Percentiles rank a stretch among this genome's conserved stretches.
Conservation (phyloP, 2,888 invertebrate genomes). For the Ceratothoa steindachneri region DNA sequence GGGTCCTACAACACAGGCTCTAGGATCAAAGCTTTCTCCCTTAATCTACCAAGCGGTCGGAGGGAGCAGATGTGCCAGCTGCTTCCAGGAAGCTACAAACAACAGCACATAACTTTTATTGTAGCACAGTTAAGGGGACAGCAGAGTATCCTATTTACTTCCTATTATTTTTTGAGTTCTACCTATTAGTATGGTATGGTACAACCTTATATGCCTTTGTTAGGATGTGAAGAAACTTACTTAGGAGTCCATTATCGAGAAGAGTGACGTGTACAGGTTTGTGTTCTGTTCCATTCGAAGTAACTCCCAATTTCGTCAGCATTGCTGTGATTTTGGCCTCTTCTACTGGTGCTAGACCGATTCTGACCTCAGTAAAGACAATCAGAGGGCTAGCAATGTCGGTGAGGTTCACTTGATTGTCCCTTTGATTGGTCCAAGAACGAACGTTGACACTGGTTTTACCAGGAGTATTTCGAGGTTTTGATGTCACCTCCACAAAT, state of each 20-base stretch:
- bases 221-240: no score
- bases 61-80: no score
- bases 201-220: no score
- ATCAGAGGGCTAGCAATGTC: conserved; percentile 55
- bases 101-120: no score
- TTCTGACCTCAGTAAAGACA: conserved; percentile 58
- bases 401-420: conserved; percentile 50
- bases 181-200: no score
- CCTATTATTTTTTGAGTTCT: no score
- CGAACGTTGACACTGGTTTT: conserved; percentile 55
- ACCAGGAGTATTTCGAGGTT: conserved; percentile 55
- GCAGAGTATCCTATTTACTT: no score
- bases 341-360: conserved; percentile 59
- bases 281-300: conserved; percentile 48
- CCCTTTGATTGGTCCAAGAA: conserved; percentile 55
- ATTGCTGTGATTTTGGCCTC: conserved; percentile 60
- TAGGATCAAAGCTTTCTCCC: no score
- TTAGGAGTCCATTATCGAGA: conserved; percentile 61
- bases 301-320: conserved; percentile 51
- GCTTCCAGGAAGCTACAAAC: no score
- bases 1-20: no score
- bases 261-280: conserved; percentile 54
- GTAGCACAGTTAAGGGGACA: no score
- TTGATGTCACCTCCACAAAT: conserved; percentile 61
- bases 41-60: no score